Percentiles rank a stretch among this genome's conserved stretches.
Evolutionary conservation across 2,113 vertebrate genomes (phyloP).

Genomic region (Burhinus oedicnemus): DNA sequence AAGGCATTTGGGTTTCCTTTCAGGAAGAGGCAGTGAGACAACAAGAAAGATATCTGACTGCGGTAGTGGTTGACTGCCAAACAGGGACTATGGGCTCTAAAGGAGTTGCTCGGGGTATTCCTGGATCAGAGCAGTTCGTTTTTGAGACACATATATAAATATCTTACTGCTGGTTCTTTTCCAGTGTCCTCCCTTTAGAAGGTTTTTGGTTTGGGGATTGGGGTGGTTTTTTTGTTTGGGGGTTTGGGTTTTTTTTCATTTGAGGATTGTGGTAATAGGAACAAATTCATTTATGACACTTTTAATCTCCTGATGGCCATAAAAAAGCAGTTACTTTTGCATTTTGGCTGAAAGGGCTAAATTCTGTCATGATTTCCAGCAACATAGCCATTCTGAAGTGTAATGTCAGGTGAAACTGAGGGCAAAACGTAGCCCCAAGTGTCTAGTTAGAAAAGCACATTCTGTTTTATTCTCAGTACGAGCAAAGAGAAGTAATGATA

Average conservation of each 20-base stretch:
- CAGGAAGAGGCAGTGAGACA: not conserved
- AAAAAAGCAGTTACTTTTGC: not conserved
- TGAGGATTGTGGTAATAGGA: not conserved
- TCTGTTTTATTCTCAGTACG: not conserved
- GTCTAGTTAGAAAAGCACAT: not conserved
- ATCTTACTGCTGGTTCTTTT: not conserved
- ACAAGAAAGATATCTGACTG: not conserved
- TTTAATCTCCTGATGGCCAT: not conserved
- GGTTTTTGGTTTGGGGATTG: not conserved
- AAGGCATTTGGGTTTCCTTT: not conserved
- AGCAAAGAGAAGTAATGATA: not conserved
- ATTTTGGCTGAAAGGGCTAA: not conserved
- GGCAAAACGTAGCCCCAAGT: not conserved
- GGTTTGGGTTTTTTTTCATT: not conserved
- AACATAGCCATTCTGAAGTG: not conserved
- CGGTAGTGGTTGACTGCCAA: not conserved
- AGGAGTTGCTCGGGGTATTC: not conserved
- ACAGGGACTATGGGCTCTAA: not conserved
- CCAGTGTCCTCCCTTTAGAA: not conserved
- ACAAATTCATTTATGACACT: not conserved
- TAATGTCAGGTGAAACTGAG: not conserved
- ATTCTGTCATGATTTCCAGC: not conserved
- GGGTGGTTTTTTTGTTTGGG: rapidly evolving
- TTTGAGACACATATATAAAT: not conserved
- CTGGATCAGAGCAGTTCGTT: not conserved